Evolutionary conservation across 2,888 invertebrate genomes (phyloP).

Genomic region (Cantharis lateralis): DNA sequence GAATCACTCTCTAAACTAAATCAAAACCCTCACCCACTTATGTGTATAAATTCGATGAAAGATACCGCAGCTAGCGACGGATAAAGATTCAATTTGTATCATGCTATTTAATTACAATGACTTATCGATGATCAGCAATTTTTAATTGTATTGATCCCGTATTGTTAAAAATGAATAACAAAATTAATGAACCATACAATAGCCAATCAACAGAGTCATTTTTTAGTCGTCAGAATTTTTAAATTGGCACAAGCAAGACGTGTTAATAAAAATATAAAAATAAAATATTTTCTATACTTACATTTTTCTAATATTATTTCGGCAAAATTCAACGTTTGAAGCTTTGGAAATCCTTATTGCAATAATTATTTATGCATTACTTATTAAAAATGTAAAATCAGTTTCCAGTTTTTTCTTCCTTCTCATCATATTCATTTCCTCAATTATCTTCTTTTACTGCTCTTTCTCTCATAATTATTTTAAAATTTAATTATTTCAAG

Average conservation of each 20-base stretch:
- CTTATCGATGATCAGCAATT: constrained; percentile 11
- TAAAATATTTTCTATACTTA: background rate
- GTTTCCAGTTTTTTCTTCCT: background rate
- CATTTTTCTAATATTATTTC: background rate
- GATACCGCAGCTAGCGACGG: constrained; percentile 6
- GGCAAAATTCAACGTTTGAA: background rate
- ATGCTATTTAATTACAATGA: constrained; percentile 24
- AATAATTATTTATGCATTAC: background rate
- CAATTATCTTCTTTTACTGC: background rate
- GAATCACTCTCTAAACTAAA: constrained; percentile 11
- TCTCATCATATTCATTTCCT: background rate
- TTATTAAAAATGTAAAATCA: background rate
- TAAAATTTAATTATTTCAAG: background rate
- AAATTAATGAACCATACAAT: background rate
- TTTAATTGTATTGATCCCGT: background rate
- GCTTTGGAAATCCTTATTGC: background rate
- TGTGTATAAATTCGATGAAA: constrained; percentile 5
- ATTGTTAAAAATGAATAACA: background rate
- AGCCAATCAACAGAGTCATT: background rate
- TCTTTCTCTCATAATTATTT: background rate
- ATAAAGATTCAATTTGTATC: constrained; percentile 13
- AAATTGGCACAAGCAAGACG: background rate
- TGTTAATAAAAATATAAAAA: background rate
- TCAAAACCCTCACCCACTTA: constrained; percentile 12
- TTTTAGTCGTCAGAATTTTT: background rate